Evolutionary conservation across 2,888 invertebrate genomes (phyloP), one percentile per base, ranked within the genome.

Genomic region (Rotaria socialis): DNA sequence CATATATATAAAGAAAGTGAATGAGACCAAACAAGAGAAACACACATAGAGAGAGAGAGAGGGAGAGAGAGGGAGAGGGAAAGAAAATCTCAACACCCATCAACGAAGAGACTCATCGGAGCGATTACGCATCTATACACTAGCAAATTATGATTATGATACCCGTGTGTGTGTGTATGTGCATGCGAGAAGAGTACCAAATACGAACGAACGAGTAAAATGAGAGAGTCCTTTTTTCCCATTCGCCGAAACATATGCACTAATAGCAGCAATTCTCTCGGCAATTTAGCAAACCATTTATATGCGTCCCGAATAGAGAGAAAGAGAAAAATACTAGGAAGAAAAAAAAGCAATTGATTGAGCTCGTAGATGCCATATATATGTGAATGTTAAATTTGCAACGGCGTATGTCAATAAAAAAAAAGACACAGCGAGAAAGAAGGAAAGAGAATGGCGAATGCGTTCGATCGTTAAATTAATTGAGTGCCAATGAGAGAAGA

Each of bases 71-170:
- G 10, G 8, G n/a, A 58, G 58, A 58, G 10, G 8, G n/a, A 58
- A n/a, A 58, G 58, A 60, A 60, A 60, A 60, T 60, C 58, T 60
- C 58, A 60, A 60, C 58, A 60, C 58, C 27, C 58, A 60, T 60
- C n/a, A 60, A 60, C 27, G 58, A 60, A 60, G 27, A 60, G 58
- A 60, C 58, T n/a, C 58, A 60, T 60, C 58, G 58, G 58, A 60
- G 58, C 58, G 58, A 60, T 60, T 60, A 60, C n/a, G 27, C 58
- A 60, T 60, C 58, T 60, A 60, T 60, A 60, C 58, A 60, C 58
- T 60, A 60, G 58, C 58, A 60, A 60, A 60, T 60, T 60, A 60
- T 60, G 58, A 60, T 60, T 60, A 60, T 60, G 58, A 60, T 60
- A 60, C 58, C 58, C 58, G 58, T 60, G 58, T 58, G 58, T 58